Evolutionary conservation across 2,113 vertebrate genomes (phyloP), one percentile per base, ranked within the genome.

Genomic region (Thamnophis sirtalis): DNA sequence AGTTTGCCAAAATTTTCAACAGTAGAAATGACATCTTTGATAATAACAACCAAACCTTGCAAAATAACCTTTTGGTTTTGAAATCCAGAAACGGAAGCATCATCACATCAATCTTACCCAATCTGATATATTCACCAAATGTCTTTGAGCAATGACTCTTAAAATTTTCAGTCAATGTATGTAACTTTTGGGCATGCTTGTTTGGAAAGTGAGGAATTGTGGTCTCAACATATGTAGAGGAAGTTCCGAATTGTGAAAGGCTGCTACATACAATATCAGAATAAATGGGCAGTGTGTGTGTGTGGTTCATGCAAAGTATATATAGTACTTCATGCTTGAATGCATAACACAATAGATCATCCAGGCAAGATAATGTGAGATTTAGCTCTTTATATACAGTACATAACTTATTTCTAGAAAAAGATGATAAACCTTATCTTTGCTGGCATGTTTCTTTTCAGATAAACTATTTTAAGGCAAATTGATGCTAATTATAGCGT

Each of bases 21-120:
- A 43, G 88, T 63, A 87, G 58, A 87, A 43, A 63, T 90, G 94
- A 89, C 94, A 93, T 95, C 94, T 94, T 90, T 60, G 86, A 93
- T 94, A 93, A 86, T 94, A 89, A 94, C 93, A 33, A 54, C 38
- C 1, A 90, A 93, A 84, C 43, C 58, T 95, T 93, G 92, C 68
- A 91, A 94, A 80, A 80, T 19, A 80, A 80, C 17, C 33, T 43
- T 38, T 80, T 80, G 17, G 33, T 55, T 73, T 53, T 90, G 92
- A 94, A 95, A 92, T 84, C 0, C 26, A 55, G 86, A 49, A 53
- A 54, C 43, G 51, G 92, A 55, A 53, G 63, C 95, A 15, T 17
- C n/a, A 38, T 33, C 68, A 38, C 15, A 19, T 80, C 17, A 38
- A 9, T 80, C 33, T 38, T 21, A 21, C 5, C 33, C 68, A 80